Conservation (phyloP, 2,797 vertebrate species). For the Sebastes hopkinsi region DNA sequence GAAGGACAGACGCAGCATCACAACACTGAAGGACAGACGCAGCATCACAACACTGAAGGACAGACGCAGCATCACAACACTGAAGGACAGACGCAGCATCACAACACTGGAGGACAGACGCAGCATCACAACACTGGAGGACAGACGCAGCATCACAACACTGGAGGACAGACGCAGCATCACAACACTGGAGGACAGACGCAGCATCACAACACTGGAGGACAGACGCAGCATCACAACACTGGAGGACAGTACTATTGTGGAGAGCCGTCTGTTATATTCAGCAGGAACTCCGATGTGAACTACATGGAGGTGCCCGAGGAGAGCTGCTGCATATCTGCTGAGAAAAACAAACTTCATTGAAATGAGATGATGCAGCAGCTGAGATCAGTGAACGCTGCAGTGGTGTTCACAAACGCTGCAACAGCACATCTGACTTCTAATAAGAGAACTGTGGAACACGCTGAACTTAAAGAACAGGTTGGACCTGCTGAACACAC, state of each 20-base stretch:
- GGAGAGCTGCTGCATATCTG: neutral
- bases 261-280: neutral
- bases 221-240: too few species aligned
- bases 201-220: too few species aligned
- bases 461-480: neutral
- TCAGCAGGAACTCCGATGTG: neutral
- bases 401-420: neutral
- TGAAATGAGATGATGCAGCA: neutral
- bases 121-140: neutral
- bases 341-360: neutral
- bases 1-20: neutral
- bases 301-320: neutral
- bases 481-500: neutral
- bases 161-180: neutral
- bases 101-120: neutral
- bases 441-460: neutral
- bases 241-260: too few species aligned
- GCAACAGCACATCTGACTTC: neutral
- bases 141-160: neutral
- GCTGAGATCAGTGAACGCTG: neutral
- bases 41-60: neutral
- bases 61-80: too few species aligned
- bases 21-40: neutral
- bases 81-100: neutral
- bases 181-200: too few species aligned